Conservation (phyloP, 2,888 invertebrate species). For the Drosophila yooni region DNA sequence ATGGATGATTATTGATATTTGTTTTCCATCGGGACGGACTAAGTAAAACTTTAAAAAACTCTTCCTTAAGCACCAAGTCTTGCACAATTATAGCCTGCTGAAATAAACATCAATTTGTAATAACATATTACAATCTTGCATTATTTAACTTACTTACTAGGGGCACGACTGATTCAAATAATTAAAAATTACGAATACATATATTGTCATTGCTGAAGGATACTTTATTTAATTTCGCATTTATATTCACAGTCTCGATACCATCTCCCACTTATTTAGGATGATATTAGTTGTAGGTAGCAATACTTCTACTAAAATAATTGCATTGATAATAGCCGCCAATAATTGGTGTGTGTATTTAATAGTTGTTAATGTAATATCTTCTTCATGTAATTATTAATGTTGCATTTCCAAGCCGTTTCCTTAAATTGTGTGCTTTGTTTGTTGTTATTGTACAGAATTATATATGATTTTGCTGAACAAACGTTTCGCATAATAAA, state of each 20-base stretch:
- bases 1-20: too few species aligned
- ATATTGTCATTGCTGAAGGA: conserved; percentile 17
- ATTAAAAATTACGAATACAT: background rate
- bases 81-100: conserved; percentile 22
- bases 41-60: background rate
- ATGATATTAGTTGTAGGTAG: conserved; percentile 2
- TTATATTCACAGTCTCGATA: conserved; percentile 17
- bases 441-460: too few species aligned
- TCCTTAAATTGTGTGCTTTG: too few species aligned
- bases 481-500: too few species aligned
- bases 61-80: conserved; percentile 9
- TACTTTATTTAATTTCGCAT: background rate
- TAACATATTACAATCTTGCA: background rate
- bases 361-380: too few species aligned
- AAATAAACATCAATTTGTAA: background rate
- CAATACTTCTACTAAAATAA: background rate
- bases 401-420: too few species aligned
- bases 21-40: too few species aligned
- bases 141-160: background rate
- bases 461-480: too few species aligned
- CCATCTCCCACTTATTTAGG: conserved; percentile 25
- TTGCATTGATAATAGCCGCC: background rate
- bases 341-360: background rate
- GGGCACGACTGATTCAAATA: conserved; percentile 16
- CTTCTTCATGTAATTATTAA: too few species aligned